Evolutionary conservation across 2,797 vertebrate species (phyloP).

Genomic region (Xerus rutilus): DNA sequence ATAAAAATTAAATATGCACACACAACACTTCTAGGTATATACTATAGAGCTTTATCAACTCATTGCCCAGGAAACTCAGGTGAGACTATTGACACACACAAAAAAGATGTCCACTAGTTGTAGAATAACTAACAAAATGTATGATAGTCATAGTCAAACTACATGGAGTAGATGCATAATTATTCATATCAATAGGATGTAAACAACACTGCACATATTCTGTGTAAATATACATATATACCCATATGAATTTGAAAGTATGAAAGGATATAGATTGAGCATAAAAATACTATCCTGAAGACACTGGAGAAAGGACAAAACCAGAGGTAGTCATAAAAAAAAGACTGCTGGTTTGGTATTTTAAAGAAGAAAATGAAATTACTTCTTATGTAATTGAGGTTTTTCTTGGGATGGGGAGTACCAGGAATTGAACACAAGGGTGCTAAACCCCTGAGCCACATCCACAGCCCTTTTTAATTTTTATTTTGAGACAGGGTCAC

Average conservation of each 20-base stretch:
- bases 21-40: not conserved
- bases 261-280: constrained; percentile 4
- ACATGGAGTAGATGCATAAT: not conserved
- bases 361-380: not conserved
- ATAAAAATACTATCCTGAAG: not conserved
- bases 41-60: not conserved
- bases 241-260: not conserved
- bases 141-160: not conserved
- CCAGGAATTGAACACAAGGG: too few relatives aligned
- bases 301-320: not conserved
- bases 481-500: too few relatives aligned
- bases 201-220: not conserved
- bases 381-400: not conserved
- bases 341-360: not conserved
- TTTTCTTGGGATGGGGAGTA: not conserved
- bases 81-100: not conserved
- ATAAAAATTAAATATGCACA: constrained; percentile 38
- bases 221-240: not conserved
- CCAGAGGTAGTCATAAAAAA: not conserved
- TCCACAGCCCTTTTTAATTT: too few relatives aligned
- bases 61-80: not conserved
- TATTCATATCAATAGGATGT: not conserved
- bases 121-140: constrained; percentile 21
- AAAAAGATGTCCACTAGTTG: not conserved
- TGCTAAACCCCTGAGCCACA: too few relatives aligned